These are phyloP conservation scores for Catharus minimus DNA, from an alignment of 2,113 vertebrate species.

Conservation along the genomic window DNA sequence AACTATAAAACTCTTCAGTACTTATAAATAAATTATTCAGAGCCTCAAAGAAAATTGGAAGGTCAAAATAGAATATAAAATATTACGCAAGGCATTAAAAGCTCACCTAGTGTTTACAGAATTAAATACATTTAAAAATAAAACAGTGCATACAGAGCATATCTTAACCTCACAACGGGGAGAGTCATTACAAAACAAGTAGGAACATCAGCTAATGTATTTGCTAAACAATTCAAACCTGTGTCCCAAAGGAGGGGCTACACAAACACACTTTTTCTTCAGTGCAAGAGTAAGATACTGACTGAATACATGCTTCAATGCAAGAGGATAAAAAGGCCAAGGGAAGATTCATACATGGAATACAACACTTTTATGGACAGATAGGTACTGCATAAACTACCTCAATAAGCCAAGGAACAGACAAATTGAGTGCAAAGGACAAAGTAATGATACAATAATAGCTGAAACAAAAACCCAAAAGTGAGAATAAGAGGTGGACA, in stretches of 20 bases:
- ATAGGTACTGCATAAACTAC: background rate
- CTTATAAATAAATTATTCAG: slow-evolving; percentile 56
- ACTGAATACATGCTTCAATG: background rate
- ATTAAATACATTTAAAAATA: background rate
- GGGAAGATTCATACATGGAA: background rate
- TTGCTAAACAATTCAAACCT: background rate
- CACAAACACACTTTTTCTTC: background rate
- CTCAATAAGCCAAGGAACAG: background rate
- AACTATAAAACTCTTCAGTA: slow-evolving; percentile 53
- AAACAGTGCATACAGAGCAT: background rate
- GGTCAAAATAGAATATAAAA: slow-evolving; percentile 32
- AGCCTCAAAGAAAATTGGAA: slow-evolving; percentile 49
- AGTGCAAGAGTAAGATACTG: background rate
- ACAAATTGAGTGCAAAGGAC: rapidly evolving
- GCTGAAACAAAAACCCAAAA: background rate
- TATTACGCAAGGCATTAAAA: slow-evolving; percentile 18
- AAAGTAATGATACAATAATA: background rate
- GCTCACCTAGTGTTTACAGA: background rate
- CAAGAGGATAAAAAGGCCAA: background rate
- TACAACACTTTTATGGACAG: background rate
- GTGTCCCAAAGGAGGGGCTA: background rate
- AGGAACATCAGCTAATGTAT: background rate
- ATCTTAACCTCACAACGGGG: background rate
- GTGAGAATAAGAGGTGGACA: background rate
- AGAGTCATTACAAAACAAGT: background rate